phyloP scores from a whole-genome alignment of 2,113 vertebrate genomes.

The Podarcis cretensis region DNA sequence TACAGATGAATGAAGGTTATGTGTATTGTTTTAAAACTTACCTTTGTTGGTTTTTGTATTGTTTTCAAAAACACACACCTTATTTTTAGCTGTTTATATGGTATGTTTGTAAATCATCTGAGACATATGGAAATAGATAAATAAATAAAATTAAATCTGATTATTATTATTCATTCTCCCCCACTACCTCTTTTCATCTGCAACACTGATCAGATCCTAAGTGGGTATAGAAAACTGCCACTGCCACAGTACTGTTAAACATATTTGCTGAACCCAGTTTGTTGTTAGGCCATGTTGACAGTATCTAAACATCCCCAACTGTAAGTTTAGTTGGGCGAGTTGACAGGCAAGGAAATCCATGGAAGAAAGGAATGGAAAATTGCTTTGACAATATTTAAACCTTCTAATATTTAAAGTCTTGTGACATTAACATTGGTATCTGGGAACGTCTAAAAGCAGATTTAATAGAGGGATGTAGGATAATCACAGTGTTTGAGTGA shows the following conservation, averaged over 20 bases:
- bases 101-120: too few relatives aligned
- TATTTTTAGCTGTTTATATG: too few relatives aligned
- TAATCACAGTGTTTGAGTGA: conserved; percentile 4
- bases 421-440: conserved; percentile 7
- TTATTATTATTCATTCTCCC: neutral
- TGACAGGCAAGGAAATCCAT: conserved; percentile 15
- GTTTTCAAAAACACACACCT: too few relatives aligned
- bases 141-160: neutral
- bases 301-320: neutral
- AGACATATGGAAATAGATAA: neutral
- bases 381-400: conserved; percentile 12
- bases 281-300: conserved; percentile 1
- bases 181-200: conserved; percentile 3
- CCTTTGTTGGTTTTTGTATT: too few relatives aligned
- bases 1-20: too few relatives aligned
- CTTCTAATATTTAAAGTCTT: conserved; percentile 26
- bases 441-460: conserved; percentile 5
- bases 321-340: neutral
- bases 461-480: conserved; percentile 1
- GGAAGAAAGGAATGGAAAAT: neutral
- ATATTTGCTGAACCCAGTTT: neutral
- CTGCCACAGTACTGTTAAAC: neutral
- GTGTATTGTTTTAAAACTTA: too few relatives aligned
- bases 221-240: conserved; percentile 12
- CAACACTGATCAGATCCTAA: accelerated